Percentiles rank a stretch among this genome's conserved stretches.
These are phyloP conservation scores for Clarias magur DNA, from an alignment of 2,113 vertebrate genomes.

Conservation along the genomic window DNA sequence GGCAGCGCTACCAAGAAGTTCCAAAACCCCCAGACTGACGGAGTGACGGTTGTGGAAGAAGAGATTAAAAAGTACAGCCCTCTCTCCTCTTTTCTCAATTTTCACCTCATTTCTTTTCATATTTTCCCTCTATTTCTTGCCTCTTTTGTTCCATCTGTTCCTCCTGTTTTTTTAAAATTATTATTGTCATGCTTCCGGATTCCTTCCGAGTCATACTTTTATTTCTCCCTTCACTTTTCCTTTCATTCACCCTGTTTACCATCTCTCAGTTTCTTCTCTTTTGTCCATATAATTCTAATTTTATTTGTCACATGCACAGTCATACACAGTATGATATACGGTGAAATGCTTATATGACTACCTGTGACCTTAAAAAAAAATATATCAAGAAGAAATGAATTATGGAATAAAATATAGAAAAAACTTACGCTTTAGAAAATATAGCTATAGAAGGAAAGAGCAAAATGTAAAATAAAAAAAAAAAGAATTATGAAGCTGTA, in stretches of 20 bases:
- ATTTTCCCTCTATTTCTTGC: not conserved
- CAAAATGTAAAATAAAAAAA: no score
- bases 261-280: not conserved
- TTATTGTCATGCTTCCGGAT: not conserved
- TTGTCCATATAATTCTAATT: not conserved
- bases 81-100: not conserved
- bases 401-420: no score
- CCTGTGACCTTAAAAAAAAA: no score
- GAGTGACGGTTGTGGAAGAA: slow-evolving; percentile 90
- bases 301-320: no score
- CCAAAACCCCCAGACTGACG: slow-evolving; percentile 92
- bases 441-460: no score
- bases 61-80: slow-evolving; percentile 92
- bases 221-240: not conserved
- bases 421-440: no score
- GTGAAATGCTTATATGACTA: no score
- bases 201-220: not conserved
- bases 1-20: slow-evolving; percentile 96
- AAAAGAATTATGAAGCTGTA: no score
- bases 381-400: no score
- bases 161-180: not conserved
- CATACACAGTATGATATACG: no score
- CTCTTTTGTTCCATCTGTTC: not conserved
- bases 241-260: not conserved
- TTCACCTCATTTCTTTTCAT: not conserved